Evolutionary conservation across 1,140 invertebrate genomes (phyloP).

Genomic region (Panagrolaimus sp.): DNA sequence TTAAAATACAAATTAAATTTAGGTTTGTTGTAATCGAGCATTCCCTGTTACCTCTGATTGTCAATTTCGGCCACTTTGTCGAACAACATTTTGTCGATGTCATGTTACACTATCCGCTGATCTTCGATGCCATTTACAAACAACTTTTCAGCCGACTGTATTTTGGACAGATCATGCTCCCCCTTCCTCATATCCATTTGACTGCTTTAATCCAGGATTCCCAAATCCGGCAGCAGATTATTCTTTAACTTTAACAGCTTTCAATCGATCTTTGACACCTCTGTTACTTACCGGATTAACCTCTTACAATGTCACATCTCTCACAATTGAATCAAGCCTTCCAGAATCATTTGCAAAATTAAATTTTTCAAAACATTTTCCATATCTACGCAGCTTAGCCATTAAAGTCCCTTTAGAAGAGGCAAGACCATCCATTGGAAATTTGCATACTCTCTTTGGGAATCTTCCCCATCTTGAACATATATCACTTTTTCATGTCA

Average conservation of each 20-base stretch:
- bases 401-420: neutral
- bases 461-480: neutral
- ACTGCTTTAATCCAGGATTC: neutral
- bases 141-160: neutral
- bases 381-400: neutral
- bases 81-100: neutral
- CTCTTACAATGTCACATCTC: neutral
- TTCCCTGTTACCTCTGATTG: neutral
- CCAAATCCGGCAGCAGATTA: neutral
- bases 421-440: neutral
- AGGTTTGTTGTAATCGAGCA: neutral
- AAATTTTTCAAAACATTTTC: constrained; percentile 1
- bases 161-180: neutral
- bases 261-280: neutral
- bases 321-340: neutral
- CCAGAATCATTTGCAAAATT: neutral
- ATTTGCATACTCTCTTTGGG: neutral
- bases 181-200: neutral
- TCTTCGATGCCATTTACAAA: neutral
- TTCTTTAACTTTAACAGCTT: neutral
- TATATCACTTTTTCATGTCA: neutral
- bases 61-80: neutral
- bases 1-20: too few relatives aligned
- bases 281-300: neutral
- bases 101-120: neutral